Percentiles rank a stretch among this genome's conserved stretches.
phyloP scores from a whole-genome alignment of 2,797 vertebrate species.

The Pristis pectinata region DNA sequence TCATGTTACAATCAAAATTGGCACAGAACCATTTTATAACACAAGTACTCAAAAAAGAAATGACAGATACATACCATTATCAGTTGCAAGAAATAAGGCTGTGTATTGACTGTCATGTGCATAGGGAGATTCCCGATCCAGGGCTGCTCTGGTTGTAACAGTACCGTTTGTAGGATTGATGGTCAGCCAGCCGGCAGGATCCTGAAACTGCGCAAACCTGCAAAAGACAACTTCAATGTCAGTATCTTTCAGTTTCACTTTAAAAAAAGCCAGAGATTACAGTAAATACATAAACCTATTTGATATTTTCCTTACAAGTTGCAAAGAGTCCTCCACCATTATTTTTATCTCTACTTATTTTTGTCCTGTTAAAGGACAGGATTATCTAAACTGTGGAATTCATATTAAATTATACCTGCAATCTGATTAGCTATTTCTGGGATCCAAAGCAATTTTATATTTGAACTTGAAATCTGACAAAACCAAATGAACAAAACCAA shows the following conservation, averaged over 20 bases:
- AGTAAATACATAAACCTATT: not conserved
- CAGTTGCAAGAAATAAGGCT: constrained; percentile 82
- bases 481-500: not conserved
- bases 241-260: constrained; percentile 11
- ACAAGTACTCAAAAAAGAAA: not conserved
- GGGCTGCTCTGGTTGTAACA: constrained; percentile 74
- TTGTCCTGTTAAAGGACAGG: not conserved
- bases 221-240: not conserved
- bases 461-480: not conserved
- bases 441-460: constrained; percentile 14
- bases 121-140: constrained; percentile 85
- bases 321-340: not conserved
- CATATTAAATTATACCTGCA: not conserved
- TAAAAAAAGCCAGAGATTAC: not conserved
- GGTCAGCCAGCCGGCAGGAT: constrained; percentile 86
- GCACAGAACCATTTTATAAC: not conserved
- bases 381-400: not conserved
- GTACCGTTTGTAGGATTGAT: constrained; percentile 86
- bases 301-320: not conserved
- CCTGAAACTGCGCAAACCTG: constrained; percentile 81
- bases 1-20: not conserved
- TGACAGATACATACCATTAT: constrained; percentile 73
- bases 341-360: constrained; percentile 20
- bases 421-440: not conserved
- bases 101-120: constrained; percentile 83